Evolutionary conservation across 2,113 vertebrate species (phyloP), one percentile per base, ranked within the genome.

Genomic region (Pseudopodoces humilis): DNA sequence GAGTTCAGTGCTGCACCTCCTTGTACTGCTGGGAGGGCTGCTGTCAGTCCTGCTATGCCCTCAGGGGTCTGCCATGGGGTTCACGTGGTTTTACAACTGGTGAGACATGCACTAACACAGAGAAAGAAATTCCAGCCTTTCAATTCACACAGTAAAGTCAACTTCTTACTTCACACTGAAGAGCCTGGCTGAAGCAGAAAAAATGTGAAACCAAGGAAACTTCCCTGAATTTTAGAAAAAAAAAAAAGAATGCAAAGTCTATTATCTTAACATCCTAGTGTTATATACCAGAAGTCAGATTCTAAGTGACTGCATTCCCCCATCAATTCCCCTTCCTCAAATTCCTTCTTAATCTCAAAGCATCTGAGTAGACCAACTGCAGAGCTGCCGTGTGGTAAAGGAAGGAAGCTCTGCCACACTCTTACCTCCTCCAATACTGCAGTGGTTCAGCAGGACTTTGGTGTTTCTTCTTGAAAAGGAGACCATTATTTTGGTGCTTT

Each of bases 221-320:
- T 70, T 81, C n/a, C 28, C n/a, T 2, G 2, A 33, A 56, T 44
- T 52, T 44, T 37, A 64, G 68, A 4, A 6, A 52, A 50, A 71
- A n/a, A 2, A 0, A 2, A 23, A 2, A 0, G 2, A 14, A 1
- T 9, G 10, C 20, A 19, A 67, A 71, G 18, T 20, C 21, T 58
- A 46, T 88, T 52, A 39, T 56, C 22, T 56, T 70, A 27, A 10
- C 25, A 23, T 60, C 86, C 28, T 76, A 33, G 13, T 53, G 14
- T 30, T 81, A 24, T 14, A 37, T 58, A 41, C 12, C 20, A 58
- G 69, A 37, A 92, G 13, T 58, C 55, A 49, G 28, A 46, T 19
- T 18, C 19, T 19, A 72, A 69, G 21, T 44, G 23, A n/a, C 31
- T 33, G 25, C 49, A 75, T 15, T 4, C 14, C 6, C 17, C 24